Evolutionary conservation across 1,140 invertebrate genomes (phyloP).

Genomic region (Sitophilus oryzae): DNA sequence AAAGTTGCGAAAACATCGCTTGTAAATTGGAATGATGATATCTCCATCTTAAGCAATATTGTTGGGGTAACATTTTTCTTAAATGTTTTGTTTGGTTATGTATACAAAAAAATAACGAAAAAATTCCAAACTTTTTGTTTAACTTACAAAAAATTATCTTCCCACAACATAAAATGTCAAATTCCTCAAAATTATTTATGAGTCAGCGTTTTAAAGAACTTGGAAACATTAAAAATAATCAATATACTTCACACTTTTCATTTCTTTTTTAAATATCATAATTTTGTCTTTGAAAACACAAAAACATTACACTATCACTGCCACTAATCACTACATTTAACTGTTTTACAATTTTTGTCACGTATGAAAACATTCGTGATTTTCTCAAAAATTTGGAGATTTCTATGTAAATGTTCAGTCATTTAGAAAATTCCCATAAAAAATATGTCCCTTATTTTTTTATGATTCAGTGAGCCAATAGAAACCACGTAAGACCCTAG

Average conservation of each 20-base stretch:
- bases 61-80: conserved; percentile 68
- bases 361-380: conserved; percentile 11
- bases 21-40: conserved; percentile 85
- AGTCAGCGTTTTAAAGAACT: conserved; percentile 28
- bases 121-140: background rate
- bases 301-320: conserved; percentile 18
- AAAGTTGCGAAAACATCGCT: conserved; percentile 82
- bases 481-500: conserved; percentile 43
- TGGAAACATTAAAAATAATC: conserved; percentile 39
- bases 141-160: background rate
- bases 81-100: conserved; percentile 21
- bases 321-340: conserved; percentile 1
- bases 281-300: conserved; percentile 27
- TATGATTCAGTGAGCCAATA: conserved; percentile 45
- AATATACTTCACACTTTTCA: conserved; percentile 34
- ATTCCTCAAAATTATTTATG: conserved; percentile 11
- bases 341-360: conserved; percentile 3
- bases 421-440: conserved; percentile 45
- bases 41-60: conserved; percentile 87
- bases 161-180: conserved; percentile 6
- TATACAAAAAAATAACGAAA: conserved; percentile 10
- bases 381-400: conserved; percentile 41
- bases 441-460: conserved; percentile 43
- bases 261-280: conserved; percentile 32
- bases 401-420: conserved; percentile 43